These are phyloP conservation scores for Eupithecia pulchellata DNA, from an alignment of 2,888 invertebrate species.

Conservation along the genomic window DNA sequence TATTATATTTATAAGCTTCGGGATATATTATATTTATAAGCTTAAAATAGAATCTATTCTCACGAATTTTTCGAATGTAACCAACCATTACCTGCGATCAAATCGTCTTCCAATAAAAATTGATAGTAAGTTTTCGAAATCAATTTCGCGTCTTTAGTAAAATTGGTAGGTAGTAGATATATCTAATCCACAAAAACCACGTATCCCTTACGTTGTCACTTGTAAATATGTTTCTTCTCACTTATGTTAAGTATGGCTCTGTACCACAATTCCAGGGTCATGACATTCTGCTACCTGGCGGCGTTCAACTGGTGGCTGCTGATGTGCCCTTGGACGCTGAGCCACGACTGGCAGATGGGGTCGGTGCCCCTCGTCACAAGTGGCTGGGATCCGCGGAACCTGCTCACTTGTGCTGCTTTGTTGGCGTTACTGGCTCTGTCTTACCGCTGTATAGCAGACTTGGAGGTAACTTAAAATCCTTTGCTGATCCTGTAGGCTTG, in stretches of 20 bases:
- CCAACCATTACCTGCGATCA: too few species aligned
- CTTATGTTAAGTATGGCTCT: neutral
- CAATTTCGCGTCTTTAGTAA: neutral
- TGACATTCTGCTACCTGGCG: slow-evolving; percentile 92
- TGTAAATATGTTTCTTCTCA: neutral
- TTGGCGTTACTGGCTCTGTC: slow-evolving; percentile 87
- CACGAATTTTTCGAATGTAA: too few species aligned
- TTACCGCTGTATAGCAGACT: slow-evolving; percentile 87
- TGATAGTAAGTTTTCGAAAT: neutral
- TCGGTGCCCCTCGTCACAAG: slow-evolving; percentile 92
- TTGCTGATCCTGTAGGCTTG: neutral
- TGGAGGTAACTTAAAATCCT: slow-evolving; percentile 83
- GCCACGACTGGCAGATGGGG: slow-evolving; percentile 95
- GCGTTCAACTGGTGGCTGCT: slow-evolving; percentile 93
- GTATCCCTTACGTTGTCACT: too few species aligned
- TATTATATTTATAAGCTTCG: too few species aligned
- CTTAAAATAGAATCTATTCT: too few species aligned
- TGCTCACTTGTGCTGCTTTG: slow-evolving; percentile 90
- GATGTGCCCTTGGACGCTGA: slow-evolving; percentile 89
- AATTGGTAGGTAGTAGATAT: too few species aligned
- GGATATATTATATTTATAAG: too few species aligned
- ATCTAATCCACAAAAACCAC: too few species aligned
- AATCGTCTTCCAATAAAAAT: too few species aligned
- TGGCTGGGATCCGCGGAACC: slow-evolving; percentile 89
- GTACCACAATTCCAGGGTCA: slow-evolving; percentile 79